These are phyloP conservation scores for Rhopalosiphum nymphaeae DNA, from an alignment of 2,888 invertebrate species.

Conservation along the genomic window DNA sequence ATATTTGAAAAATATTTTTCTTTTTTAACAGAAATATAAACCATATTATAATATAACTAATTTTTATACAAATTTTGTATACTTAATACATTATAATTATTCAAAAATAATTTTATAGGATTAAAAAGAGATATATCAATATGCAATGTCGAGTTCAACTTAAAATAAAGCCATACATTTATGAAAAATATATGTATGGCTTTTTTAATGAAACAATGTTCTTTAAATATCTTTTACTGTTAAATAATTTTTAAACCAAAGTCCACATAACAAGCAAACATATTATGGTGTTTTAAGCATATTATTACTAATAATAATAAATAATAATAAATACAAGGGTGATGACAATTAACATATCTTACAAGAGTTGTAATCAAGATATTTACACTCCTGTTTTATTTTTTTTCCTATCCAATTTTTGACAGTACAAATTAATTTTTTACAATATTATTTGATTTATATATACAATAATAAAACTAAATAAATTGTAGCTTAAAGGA, in stretches of 20 bases:
- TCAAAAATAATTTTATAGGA: neutral
- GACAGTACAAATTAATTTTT: neutral
- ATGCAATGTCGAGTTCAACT: neutral
- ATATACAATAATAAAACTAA: neutral
- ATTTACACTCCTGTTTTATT: neutral
- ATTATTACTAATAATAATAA: neutral
- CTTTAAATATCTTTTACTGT: neutral
- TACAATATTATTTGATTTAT: neutral
- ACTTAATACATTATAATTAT: neutral
- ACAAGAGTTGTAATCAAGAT: neutral
- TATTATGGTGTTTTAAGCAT: neutral
- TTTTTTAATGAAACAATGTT: neutral
- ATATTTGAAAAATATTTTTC: neutral
- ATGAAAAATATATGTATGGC: no score
- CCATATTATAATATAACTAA: neutral
- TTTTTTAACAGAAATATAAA: neutral
- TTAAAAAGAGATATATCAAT: neutral
- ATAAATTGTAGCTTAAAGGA: neutral
- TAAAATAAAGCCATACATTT: neutral
- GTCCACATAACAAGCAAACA: neutral
- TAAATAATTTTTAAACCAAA: neutral
- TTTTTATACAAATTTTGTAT: neutral
- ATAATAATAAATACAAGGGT: neutral
- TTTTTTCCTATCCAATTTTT: neutral
- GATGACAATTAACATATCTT: neutral